These are phyloP conservation scores for Clarias gariepinus DNA, from an alignment of 2,113 vertebrate species.

Conservation along the genomic window DNA sequence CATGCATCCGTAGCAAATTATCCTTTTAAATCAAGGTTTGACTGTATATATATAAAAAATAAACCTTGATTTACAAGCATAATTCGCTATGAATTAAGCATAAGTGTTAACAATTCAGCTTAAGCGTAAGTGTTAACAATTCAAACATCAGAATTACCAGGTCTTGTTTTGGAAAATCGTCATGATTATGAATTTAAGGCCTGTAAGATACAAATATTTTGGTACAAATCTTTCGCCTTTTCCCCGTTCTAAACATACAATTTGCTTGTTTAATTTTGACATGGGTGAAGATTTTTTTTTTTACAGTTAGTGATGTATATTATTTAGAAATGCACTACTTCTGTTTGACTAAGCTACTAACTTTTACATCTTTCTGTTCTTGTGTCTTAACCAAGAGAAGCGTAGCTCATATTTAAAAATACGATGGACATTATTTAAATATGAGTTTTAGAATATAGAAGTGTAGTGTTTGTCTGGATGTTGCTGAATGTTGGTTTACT, in stretches of 20 bases:
- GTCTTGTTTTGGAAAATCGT: neutral
- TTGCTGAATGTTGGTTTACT: constrained; percentile 41
- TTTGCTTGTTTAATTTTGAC: neutral
- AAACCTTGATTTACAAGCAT: too few relatives aligned
- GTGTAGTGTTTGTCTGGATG: constrained; percentile 48
- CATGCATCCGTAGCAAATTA: too few relatives aligned
- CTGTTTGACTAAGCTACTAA: neutral
- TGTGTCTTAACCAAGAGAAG: neutral
- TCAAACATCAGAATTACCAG: neutral
- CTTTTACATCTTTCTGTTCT: too few relatives aligned
- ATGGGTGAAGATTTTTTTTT: neutral
- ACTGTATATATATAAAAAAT: too few relatives aligned
- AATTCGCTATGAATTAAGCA: too few relatives aligned
- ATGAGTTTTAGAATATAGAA: neutral
- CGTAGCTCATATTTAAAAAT: neutral
- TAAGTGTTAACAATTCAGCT: too few relatives aligned
- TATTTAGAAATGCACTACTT: neutral
- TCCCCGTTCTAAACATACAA: neutral
- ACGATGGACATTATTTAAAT: neutral
- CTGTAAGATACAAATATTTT: neutral
- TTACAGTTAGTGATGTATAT: neutral
- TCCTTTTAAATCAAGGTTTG: too few relatives aligned
- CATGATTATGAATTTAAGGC: neutral
- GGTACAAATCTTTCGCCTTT: neutral
- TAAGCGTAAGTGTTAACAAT: neutral